Conservation (phyloP, 1,140 invertebrate genomes). For the Asobara japonica region DNA sequence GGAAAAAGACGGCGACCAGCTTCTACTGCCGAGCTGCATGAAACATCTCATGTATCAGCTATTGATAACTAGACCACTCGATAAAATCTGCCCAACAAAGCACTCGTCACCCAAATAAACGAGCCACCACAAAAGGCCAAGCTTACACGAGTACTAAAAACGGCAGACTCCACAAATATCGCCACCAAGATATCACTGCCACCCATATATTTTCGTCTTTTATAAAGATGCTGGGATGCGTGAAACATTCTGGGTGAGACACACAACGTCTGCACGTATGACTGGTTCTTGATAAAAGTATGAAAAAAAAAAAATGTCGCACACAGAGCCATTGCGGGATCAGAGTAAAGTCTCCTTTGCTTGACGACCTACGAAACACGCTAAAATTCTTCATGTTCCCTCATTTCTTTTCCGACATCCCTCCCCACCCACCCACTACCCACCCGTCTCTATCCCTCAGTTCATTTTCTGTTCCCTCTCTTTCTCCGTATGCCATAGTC, state of each 20-base stretch:
- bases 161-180: not conserved
- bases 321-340: not conserved
- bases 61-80: not conserved
- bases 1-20: no score
- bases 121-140: not conserved
- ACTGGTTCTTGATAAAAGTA: slow-evolving; percentile 10
- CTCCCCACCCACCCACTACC: no score
- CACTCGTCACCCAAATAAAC: not conserved
- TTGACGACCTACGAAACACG: slow-evolving; percentile 8
- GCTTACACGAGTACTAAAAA: slow-evolving; percentile 2
- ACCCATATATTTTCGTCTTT: not conserved
- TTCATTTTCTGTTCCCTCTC: not conserved
- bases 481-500: not conserved
- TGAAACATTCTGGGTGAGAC: not conserved
- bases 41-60: not conserved
- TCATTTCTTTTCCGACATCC: slow-evolving; percentile 5
- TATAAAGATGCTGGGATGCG: not conserved
- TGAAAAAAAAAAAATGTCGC: not conserved
- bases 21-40: no score
- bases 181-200: not conserved
- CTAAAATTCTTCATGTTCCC: slow-evolving; percentile 3
- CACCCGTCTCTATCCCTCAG: not conserved
- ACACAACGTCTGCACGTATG: not conserved
- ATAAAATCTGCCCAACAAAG: not conserved
- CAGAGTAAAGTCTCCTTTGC: not conserved